phyloP scores from a whole-genome alignment of 2,888 invertebrate genomes.

The Plemyria rubiginata region DNA sequence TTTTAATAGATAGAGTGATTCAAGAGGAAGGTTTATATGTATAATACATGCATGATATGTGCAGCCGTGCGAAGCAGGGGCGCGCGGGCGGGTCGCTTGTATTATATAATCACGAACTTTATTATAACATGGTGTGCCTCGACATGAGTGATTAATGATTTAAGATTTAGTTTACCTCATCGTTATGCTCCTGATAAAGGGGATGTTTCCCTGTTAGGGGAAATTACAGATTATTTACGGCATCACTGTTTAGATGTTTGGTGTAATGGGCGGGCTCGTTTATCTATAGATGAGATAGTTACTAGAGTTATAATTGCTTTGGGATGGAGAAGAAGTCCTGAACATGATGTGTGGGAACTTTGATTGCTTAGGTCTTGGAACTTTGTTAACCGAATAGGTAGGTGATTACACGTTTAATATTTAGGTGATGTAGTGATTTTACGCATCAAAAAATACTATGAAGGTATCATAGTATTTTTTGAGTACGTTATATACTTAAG shows the following conservation, averaged over 20 bases:
- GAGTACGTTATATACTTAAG: no score
- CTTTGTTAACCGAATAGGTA: not conserved
- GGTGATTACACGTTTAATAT: no score
- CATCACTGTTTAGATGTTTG: conserved; percentile 33
- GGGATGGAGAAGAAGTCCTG: conserved; percentile 1
- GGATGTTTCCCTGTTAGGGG: conserved; percentile 20
- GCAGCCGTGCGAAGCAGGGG: no score
- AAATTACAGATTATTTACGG: conserved; percentile 30
- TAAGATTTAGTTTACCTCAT: not conserved
- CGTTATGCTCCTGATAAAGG: conserved; percentile 15
- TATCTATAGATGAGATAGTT: conserved; percentile 28
- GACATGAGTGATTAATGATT: not conserved
- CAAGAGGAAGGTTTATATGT: no score
- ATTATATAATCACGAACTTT: no score
- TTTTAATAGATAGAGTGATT: no score
- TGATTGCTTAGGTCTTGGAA: not conserved
- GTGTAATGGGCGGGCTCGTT: conserved; percentile 25
- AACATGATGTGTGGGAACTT: not conserved
- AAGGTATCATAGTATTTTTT: no score
- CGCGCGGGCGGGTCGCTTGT: no score
- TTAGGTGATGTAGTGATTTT: no score
- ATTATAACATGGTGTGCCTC: not conserved
- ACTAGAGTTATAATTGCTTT: conserved; percentile 29
- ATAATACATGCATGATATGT: no score
- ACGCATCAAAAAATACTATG: no score